phyloP scores from a whole-genome alignment of 2,797 vertebrate genomes.

The Microchirus variegatus region DNA sequence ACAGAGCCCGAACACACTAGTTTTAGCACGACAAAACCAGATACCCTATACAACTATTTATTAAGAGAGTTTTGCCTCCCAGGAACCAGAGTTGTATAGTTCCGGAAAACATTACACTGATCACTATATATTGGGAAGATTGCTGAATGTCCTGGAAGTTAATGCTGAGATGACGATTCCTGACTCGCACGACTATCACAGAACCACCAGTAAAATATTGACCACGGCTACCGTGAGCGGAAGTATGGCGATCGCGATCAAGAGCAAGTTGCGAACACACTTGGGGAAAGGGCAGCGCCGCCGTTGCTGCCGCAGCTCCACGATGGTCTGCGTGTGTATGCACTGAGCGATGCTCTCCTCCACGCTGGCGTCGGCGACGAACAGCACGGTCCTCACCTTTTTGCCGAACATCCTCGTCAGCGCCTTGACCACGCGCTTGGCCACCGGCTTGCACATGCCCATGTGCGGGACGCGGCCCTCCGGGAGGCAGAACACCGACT shows the following conservation, averaged over 20 bases:
- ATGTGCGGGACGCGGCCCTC: background rate
- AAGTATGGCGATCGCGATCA: background rate
- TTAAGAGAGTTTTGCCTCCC: too few relatives aligned
- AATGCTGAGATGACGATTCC: background rate
- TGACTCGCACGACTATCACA: background rate
- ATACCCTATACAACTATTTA: too few relatives aligned
- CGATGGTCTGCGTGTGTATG: background rate
- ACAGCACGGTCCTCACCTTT: background rate
- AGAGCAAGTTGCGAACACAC: background rate
- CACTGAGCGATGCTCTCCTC: background rate
- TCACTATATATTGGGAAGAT: too few relatives aligned
- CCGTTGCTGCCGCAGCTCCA: background rate
- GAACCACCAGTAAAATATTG: background rate
- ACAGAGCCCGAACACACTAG: too few relatives aligned
- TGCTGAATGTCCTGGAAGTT: too few relatives aligned
- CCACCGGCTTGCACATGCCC: background rate
- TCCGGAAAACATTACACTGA: too few relatives aligned
- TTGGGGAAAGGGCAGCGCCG: background rate
- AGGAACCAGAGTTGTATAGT: too few relatives aligned
- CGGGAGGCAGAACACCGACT: background rate
- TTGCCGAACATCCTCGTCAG: background rate
- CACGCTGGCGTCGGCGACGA: background rate
- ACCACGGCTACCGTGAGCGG: background rate
- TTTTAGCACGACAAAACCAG: too few relatives aligned
- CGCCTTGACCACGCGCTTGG: background rate